These are phyloP conservation scores for Drosophila lacteicornis DNA, from an alignment of 1,140 invertebrate genomes.

Conservation along the genomic window DNA sequence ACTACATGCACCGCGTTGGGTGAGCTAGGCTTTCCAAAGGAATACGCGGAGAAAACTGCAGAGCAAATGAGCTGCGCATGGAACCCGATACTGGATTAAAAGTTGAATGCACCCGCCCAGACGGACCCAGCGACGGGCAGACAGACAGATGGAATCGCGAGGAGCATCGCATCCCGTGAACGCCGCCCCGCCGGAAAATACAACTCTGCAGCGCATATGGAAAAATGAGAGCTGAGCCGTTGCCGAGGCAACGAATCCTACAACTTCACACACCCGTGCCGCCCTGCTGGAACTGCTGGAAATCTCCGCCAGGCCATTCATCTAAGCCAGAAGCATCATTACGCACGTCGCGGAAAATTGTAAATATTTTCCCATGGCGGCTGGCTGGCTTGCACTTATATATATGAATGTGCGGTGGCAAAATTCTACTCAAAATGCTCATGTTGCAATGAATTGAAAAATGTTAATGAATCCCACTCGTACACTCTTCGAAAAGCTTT, in stretches of 20 bases:
- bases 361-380: conserved; percentile 11
- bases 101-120: conserved; percentile 16
- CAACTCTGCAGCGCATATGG: conserved; percentile 14
- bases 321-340: conserved; percentile 22
- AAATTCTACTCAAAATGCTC: conserved; percentile 11
- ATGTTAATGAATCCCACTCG: conserved; percentile 14
- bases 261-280: conserved; percentile 1
- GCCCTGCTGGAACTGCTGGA: not conserved
- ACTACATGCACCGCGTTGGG: not conserved
- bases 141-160: conserved; percentile 14
- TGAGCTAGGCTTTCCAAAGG: conserved; percentile 1
- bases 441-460: conserved; percentile 18
- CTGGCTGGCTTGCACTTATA: conserved; percentile 9
- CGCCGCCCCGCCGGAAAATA: conserved; percentile 9
- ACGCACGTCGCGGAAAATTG: conserved; percentile 21
- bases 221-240: conserved; percentile 13
- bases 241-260: conserved; percentile 12
- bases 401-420: conserved; percentile 14
- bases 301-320: conserved; percentile 11
- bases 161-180: conserved; percentile 12
- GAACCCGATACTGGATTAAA: conserved; percentile 19
- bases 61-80: conserved; percentile 9
- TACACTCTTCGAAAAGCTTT: conserved; percentile 1
- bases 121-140: not conserved
- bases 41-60: not conserved